Evolutionary conservation across 2,797 vertebrate species (phyloP).

Genomic region (Lerista edwardsae): DNA sequence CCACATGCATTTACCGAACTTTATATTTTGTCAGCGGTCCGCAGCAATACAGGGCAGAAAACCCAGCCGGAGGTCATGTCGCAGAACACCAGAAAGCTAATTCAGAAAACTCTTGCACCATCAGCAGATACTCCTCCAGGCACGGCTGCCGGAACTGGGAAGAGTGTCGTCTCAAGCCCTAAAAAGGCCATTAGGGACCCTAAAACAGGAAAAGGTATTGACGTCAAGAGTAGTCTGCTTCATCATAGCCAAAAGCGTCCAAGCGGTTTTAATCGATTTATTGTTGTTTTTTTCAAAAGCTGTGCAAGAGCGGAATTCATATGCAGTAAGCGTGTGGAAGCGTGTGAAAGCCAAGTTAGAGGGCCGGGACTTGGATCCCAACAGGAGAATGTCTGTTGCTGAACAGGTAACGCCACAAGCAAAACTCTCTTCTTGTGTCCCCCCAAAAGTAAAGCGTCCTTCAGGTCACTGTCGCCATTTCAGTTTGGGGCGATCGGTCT

Average conservation of each 20-base stretch:
- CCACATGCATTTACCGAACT: neutral
- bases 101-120: constrained; percentile 91
- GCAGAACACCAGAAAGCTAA: constrained; percentile 92
- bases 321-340: constrained; percentile 99
- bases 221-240: neutral
- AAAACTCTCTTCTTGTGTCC: neutral
- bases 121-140: constrained; percentile 94
- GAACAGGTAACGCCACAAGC: constrained; percentile 85
- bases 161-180: constrained; percentile 92
- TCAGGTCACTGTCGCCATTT: neutral
- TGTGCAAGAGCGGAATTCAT: constrained; percentile 98
- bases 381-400: constrained; percentile 95
- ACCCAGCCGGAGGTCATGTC: constrained; percentile 98
- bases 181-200: constrained; percentile 96
- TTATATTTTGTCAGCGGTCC: constrained; percentile 82
- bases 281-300: constrained; percentile 74
- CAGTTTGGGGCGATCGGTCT: too few relatives aligned
- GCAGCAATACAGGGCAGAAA: constrained; percentile 90
- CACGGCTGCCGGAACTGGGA: constrained; percentile 85
- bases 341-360: constrained; percentile 98
- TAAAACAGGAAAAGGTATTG: constrained; percentile 95
- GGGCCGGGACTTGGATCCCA: constrained; percentile 95
- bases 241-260: neutral
- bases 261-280: neutral
- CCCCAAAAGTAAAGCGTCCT: neutral